A percentile compares a stretch with the other conserved stretches of the same genome.
Conservation (phyloP, 2,797 vertebrate genomes). For the Balearica regulorum region DNA sequence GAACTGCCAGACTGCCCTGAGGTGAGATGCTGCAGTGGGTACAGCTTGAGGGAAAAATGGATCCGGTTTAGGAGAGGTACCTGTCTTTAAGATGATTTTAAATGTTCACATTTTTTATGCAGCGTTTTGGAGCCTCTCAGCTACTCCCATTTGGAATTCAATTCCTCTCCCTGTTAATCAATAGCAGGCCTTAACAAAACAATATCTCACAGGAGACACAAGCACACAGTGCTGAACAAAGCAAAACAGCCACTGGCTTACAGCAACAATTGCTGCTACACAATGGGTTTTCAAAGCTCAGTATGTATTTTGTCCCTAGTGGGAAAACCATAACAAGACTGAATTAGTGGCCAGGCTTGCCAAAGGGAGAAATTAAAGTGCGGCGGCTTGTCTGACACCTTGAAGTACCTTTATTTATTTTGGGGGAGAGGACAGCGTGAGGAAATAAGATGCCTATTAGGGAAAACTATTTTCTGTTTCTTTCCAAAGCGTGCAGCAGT, state of each 20-base stretch:
- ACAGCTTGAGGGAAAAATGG: background rate
- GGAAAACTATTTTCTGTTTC: background rate
- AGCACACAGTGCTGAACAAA: slow-evolving; percentile 58
- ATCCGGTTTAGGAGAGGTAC: background rate
- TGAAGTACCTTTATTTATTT: slow-evolving; percentile 51
- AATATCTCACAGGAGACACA: slow-evolving; percentile 60
- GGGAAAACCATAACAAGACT: slow-evolving; percentile 60
- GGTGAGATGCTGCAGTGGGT: background rate
- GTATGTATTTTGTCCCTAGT: slow-evolving; percentile 59
- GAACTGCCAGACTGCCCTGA: background rate
- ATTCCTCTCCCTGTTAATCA: slow-evolving; percentile 60
- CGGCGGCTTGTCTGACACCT: background rate
- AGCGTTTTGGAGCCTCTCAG: background rate
- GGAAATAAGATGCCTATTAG: background rate
- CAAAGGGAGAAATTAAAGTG: slow-evolving; percentile 55
- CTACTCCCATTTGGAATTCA: slow-evolving; percentile 41
- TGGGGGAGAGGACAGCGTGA: background rate
- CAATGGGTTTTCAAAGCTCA: slow-evolving; percentile 61
- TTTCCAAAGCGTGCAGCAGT: background rate
- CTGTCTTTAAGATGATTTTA: background rate
- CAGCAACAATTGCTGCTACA: slow-evolving; percentile 56
- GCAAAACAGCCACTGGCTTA: slow-evolving; percentile 53
- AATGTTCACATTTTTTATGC: slow-evolving; percentile 12
- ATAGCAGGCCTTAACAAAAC: slow-evolving; percentile 62
- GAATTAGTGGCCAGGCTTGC: slow-evolving; percentile 52